These are phyloP conservation scores for Carcinoscorpius rotundicauda DNA, from an alignment of 1,140 invertebrate species.

Conservation along the genomic window DNA sequence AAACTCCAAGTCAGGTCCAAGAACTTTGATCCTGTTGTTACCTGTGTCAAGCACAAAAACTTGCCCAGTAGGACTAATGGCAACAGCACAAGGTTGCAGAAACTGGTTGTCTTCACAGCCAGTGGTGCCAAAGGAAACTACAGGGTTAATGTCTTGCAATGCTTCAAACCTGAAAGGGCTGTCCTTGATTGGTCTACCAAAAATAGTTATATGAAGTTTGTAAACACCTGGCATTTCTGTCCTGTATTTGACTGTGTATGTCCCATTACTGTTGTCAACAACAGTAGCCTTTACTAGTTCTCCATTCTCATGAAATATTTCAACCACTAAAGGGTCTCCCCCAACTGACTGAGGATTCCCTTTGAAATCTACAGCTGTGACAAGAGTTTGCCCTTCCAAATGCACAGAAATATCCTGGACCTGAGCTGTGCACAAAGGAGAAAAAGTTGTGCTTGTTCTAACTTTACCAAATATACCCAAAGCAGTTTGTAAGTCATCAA, in stretches of 20 bases:
- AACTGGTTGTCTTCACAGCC: constrained; percentile 67
- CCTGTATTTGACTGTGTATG: constrained; percentile 52
- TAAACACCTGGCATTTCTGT: constrained; percentile 44
- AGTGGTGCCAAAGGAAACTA: constrained; percentile 50
- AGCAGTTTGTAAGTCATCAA: constrained; percentile 34
- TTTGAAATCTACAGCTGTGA: constrained; percentile 75
- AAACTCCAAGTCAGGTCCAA: constrained; percentile 55
- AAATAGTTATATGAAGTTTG: constrained; percentile 60
- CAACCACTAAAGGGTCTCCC: constrained; percentile 65
- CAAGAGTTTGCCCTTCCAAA: constrained; percentile 49
- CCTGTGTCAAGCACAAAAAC: constrained; percentile 80
- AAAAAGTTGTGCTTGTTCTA: constrained; percentile 72
- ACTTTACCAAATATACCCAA: constrained; percentile 42
- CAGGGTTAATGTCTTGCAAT: constrained; percentile 62
- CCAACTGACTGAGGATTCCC: constrained; percentile 57
- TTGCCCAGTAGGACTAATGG: constrained; percentile 40
- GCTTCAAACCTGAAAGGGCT: constrained; percentile 60
- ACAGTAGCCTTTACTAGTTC: constrained; percentile 38
- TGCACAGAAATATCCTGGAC: constrained; percentile 38
- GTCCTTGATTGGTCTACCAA: constrained; percentile 71
- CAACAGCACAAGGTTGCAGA: constrained; percentile 68
- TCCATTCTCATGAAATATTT: constrained; percentile 35
- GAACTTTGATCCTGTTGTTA: constrained; percentile 70
- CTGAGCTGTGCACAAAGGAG: constrained; percentile 44
- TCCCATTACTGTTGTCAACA: constrained; percentile 63